Evolutionary conservation across 2,888 invertebrate species (phyloP).

Genomic region (Idaea dimidiata): DNA sequence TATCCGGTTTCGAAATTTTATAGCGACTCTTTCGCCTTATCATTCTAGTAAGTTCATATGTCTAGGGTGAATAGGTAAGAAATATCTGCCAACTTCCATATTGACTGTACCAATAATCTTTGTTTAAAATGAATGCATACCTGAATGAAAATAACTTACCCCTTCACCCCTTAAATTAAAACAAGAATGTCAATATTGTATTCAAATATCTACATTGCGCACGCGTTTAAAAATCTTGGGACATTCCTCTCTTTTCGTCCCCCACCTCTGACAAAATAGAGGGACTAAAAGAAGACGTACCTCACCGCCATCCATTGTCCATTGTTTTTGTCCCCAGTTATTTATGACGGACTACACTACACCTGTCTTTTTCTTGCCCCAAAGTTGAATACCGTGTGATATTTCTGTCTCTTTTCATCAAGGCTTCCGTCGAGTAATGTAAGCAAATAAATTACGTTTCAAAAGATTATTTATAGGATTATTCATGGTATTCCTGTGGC

Average conservation of each 20-base stretch:
- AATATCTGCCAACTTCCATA: no score
- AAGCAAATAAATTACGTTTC: constrained; percentile 74
- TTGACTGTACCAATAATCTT: no score
- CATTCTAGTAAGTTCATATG: no score
- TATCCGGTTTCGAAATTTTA: no score
- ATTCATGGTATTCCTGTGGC: constrained; percentile 74
- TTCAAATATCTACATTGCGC: constrained; percentile 38
- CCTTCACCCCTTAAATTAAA: constrained; percentile 8
- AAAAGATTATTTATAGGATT: constrained; percentile 80
- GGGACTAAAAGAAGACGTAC: constrained; percentile 77
- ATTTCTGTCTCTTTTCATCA: constrained; percentile 45
- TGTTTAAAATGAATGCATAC: not conserved
- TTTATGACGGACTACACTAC: constrained; percentile 74
- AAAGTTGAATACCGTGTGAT: constrained; percentile 12
- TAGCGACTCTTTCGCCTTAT: no score
- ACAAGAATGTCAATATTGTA: constrained; percentile 9
- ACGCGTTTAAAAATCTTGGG: constrained; percentile 39
- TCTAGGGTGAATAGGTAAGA: no score
- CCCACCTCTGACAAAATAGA: constrained; percentile 30
- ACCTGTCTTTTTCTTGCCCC: constrained; percentile 50
- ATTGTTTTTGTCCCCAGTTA: constrained; percentile 78
- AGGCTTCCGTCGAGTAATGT: constrained; percentile 75
- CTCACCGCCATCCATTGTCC: constrained; percentile 79
- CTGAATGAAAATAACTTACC: not conserved
- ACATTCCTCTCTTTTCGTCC: constrained; percentile 27